Evolutionary conservation across 2,888 invertebrate species (phyloP).

Genomic region (Cetonia aurata): DNA sequence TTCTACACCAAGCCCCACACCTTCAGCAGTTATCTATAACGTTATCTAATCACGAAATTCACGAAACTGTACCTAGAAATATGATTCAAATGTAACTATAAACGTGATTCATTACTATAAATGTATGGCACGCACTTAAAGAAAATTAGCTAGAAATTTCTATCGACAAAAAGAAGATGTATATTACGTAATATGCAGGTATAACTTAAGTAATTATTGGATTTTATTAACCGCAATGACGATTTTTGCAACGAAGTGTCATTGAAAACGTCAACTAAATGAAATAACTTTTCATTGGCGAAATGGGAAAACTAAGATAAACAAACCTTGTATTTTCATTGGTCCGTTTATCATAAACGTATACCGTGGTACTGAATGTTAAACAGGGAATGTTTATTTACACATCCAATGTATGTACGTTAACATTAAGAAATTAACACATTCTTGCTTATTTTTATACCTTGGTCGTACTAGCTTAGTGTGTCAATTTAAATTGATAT

Average conservation of each 20-base stretch:
- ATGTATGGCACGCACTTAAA: no score
- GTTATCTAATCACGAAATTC: conserved; percentile 35
- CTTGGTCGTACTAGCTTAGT: not conserved
- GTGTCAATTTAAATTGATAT: no score
- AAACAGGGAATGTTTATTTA: not conserved
- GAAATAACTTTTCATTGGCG: conserved; percentile 1
- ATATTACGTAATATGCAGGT: no score
- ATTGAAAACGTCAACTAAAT: not conserved
- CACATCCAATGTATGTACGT: conserved; percentile 17
- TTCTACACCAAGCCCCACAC: conserved; percentile 21
- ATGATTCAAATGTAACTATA: not conserved
- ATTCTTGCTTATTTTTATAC: not conserved
- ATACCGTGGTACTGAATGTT: not conserved
- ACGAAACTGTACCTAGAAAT: conserved; percentile 5
- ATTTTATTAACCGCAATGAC: no score
- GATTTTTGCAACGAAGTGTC: no score
- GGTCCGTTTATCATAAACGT: conserved; percentile 11
- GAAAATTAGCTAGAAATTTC: no score
- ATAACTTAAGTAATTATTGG: no score
- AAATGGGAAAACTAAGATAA: conserved; percentile 15
- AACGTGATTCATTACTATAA: no score
- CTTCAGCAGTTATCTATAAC: conserved; percentile 11
- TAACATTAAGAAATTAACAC: not conserved
- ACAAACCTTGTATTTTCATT: conserved; percentile 15
- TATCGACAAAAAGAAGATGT: no score